Percentiles rank a stretch among this genome's conserved stretches.
phyloP scores from a whole-genome alignment of 2,113 vertebrate species.

The Trogon melanurus region DNA sequence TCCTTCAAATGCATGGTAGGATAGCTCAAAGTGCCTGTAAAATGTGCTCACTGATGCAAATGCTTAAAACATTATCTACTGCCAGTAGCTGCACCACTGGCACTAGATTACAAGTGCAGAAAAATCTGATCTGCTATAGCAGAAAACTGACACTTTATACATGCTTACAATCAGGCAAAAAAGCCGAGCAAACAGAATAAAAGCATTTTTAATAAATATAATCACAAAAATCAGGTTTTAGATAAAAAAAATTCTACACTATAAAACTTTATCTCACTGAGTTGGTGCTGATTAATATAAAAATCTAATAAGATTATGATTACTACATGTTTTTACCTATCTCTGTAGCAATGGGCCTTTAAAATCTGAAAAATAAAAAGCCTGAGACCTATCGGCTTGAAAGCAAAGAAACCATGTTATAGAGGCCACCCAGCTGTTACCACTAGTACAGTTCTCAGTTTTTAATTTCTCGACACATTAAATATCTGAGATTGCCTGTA shows the following conservation, averaged over 20 bases:
- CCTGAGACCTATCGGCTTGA: background rate
- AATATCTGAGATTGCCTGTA: background rate
- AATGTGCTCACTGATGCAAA: conserved; percentile 70
- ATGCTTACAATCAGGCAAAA: conserved; percentile 15
- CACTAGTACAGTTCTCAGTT: background rate
- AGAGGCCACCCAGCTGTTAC: background rate
- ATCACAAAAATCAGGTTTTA: background rate
- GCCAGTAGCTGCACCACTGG: conserved; percentile 66
- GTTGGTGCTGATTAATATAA: background rate
- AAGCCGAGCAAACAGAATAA: conserved; percentile 18
- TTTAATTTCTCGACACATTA: background rate
- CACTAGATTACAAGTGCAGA: conserved; percentile 56
- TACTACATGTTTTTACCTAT: background rate
- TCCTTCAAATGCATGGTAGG: conserved; percentile 44
- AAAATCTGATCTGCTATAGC: conserved; percentile 58
- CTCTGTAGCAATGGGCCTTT: background rate
- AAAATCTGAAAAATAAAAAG: background rate
- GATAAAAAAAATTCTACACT: background rate
- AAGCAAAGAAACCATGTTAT: background rate
- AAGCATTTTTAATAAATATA: conserved; percentile 37
- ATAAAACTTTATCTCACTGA: background rate
- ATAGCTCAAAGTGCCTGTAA: conserved; percentile 61
- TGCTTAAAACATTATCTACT: conserved; percentile 60
- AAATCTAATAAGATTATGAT: background rate
- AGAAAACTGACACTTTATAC: conserved; percentile 68